Base-by-base conservation (phyloP, 2,888 invertebrate genomes). In the Lingula anatina region DNA sequence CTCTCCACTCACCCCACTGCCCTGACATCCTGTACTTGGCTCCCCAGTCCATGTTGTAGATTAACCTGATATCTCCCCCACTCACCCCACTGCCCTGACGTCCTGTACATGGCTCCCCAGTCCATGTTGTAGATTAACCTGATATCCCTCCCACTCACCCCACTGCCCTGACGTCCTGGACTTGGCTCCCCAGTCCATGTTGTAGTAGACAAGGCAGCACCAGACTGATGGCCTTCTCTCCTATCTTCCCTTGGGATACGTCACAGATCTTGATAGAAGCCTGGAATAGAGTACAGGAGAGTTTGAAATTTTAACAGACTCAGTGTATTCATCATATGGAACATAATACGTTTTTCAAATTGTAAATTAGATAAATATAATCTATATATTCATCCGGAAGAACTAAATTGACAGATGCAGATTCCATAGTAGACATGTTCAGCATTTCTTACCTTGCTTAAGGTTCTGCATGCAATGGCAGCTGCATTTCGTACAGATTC, bases 151-250 rank as follows among this genome's bases (percentile, higher is more conserved):
- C 83, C 89, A 7, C 68, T 55, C 64, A 87, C 83, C 89, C 88
- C 53, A 92, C 81, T 53, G 84, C 81, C 56, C 91, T 81, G 40
- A 93, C 87, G 76, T 89, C 89, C 3, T 84, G 79, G 0, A 92
- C 90, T 0, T 85, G 80, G 68, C 88, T 88, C 2, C 82, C 85
- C 38, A 94, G 86, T 5, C 93, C 93, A 37, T 81, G 82, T 50
- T 89, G 86, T 25, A 94, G 78, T 23, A 95, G 75, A 36, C 89
- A 84, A 0, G 93, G 93, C 38, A 95, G 71, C 55, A 93, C 69
- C 5, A 71, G 56, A 26, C 60, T 61, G 3, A 70, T 69, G 7
- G 75, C 75, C 45, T 64, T 56, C 45, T 68, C 66, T 5, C 75
- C 75, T 24, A 66, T 56, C 51, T 70, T 68, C 5, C 75, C 75